phyloP scores from a whole-genome alignment of 1,140 invertebrate species.

The Glossosoma conforme region DNA sequence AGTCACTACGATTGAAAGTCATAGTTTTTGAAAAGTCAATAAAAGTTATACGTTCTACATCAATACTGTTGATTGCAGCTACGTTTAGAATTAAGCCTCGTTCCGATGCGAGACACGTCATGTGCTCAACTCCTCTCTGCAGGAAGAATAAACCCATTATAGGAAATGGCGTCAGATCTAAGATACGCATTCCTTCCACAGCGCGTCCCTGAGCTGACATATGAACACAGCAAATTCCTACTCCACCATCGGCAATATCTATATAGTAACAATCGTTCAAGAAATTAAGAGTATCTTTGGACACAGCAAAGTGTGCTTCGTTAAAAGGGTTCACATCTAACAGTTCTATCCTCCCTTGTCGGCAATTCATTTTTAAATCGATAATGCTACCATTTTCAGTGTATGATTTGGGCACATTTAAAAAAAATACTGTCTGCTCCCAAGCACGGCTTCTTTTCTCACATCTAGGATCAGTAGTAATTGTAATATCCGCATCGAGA shows the following conservation, averaged over 20 bases:
- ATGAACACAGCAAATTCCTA: slow-evolving; percentile 19
- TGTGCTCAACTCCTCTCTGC: slow-evolving; percentile 8
- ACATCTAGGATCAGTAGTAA: slow-evolving; percentile 51
- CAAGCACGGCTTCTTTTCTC: slow-evolving; percentile 58
- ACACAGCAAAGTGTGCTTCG: slow-evolving; percentile 5
- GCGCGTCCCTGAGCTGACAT: slow-evolving; percentile 11
- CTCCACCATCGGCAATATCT: slow-evolving; percentile 7
- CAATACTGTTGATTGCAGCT: slow-evolving; percentile 16
- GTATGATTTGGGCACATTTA: slow-evolving; percentile 4
- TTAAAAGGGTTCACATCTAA: not conserved
- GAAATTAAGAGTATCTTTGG: slow-evolving; percentile 9
- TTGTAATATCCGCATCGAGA: slow-evolving; percentile 58
- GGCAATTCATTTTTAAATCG: slow-evolving; percentile 4
- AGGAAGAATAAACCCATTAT: slow-evolving; percentile 22
- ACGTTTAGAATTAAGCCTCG: slow-evolving; percentile 11
- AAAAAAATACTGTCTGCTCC: slow-evolving; percentile 66
- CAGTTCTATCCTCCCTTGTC: slow-evolving; percentile 13
- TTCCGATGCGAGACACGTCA: slow-evolving; percentile 6
- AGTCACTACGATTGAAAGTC: not conserved
- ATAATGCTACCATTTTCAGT: not conserved
- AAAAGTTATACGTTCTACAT: slow-evolving; percentile 9
- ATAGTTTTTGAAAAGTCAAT: not conserved
- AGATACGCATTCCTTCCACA: slow-evolving; percentile 12
- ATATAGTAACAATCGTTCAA: slow-evolving; percentile 24
- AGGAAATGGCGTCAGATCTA: slow-evolving; percentile 23